These are phyloP conservation scores for Myotis findleyi DNA, from an alignment of 2,797 vertebrate species.

Conservation along the genomic window DNA sequence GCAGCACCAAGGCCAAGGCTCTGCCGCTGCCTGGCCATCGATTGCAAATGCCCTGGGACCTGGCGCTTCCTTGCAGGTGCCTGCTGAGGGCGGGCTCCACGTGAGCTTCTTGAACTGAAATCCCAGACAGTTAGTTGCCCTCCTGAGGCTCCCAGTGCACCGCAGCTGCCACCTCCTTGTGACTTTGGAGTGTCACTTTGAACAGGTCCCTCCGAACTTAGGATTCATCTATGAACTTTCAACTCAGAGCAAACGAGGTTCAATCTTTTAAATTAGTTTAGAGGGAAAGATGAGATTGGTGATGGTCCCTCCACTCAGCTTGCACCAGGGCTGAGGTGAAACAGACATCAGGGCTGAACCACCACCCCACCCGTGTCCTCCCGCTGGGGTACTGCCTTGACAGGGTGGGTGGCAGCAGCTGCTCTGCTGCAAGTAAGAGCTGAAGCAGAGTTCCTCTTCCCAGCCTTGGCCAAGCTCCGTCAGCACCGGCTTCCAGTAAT, in stretches of 20 bases:
- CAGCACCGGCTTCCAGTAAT: constrained; percentile 7
- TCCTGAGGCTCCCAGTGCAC: constrained; percentile 28
- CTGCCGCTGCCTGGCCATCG: background rate
- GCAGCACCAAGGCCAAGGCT: background rate
- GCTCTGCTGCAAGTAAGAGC: background rate
- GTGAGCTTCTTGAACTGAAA: constrained; percentile 41
- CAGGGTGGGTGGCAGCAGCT: background rate
- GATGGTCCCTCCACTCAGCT: background rate
- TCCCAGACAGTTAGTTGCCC: constrained; percentile 16
- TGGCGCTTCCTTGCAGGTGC: background rate
- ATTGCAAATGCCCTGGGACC: background rate
- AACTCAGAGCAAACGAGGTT: constrained; percentile 44
- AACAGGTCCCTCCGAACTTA: constrained; percentile 55
- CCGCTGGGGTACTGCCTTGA: background rate
- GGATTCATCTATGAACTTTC: constrained; percentile 75
- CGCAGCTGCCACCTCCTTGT: constrained; percentile 66
- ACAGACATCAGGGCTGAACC: background rate
- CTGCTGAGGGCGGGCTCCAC: background rate
- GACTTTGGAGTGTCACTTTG: constrained; percentile 58
- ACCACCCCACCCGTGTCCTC: background rate
- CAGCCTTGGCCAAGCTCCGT: background rate
- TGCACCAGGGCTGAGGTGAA: background rate
- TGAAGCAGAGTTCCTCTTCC: background rate
- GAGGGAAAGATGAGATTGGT: background rate
- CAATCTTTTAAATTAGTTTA: constrained; percentile 58